Evolutionary conservation across 2,888 invertebrate genomes (phyloP).

Genomic region (Acrocyrtus sp.): DNA sequence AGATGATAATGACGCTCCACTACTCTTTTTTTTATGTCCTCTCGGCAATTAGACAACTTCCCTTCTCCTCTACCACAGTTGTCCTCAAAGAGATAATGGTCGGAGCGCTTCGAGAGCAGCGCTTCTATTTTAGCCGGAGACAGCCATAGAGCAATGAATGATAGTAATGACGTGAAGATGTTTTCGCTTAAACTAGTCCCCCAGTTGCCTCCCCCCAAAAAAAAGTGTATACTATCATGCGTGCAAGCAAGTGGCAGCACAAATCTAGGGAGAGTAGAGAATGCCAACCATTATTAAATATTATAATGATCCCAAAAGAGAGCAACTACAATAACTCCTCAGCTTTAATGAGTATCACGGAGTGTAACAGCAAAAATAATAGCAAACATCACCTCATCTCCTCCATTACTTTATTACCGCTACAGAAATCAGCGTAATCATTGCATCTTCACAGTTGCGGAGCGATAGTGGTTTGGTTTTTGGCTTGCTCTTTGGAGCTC

Average conservation of each 20-base stretch:
- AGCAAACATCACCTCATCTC: not conserved
- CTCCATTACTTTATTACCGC: no score
- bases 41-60: no score
- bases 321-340: constrained; percentile 5
- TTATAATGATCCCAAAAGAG: constrained; percentile 3
- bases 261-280: not conserved
- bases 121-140: not conserved
- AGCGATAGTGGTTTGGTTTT: not conserved
- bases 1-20: no score
- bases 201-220: not conserved
- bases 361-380: constrained; percentile 2
- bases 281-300: not conserved
- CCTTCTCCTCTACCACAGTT: no score
- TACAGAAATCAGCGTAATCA: not conserved
- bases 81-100: no score
- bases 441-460: not conserved
- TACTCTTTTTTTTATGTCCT: no score
- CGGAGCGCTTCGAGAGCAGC: no score
- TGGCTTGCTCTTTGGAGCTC: not conserved
- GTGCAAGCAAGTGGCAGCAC: not conserved
- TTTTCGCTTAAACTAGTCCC: no score
- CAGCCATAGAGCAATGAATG: not conserved
- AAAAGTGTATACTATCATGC: not conserved
- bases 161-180: no score
- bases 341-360: constrained; percentile 19